These are phyloP conservation scores for Rhingia rostrata DNA, from an alignment of 2,888 invertebrate genomes.

Conservation along the genomic window DNA sequence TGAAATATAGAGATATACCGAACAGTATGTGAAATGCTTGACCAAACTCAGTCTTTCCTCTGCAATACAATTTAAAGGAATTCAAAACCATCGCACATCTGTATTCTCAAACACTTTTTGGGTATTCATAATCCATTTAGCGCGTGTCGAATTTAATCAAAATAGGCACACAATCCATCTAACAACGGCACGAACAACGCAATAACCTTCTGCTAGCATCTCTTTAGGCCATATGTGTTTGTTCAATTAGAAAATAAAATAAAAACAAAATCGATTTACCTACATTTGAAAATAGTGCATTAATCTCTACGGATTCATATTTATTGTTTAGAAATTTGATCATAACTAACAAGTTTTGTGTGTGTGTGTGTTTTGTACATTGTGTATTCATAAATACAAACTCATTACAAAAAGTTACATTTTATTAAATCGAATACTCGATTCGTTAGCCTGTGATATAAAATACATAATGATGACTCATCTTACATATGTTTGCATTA, in stretches of 20 bases:
- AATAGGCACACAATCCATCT: no score
- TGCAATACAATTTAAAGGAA: no score
- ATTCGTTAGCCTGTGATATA: constrained; percentile 41
- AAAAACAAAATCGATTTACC: not conserved
- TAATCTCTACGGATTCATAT: constrained; percentile 8
- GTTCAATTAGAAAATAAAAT: not conserved
- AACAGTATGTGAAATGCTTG: no score
- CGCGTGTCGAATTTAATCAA: no score
- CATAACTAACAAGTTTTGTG: constrained; percentile 37
- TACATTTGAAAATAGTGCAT: constrained; percentile 2
- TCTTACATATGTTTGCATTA: constrained; percentile 48
- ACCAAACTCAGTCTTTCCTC: no score
- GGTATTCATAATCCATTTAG: no score
- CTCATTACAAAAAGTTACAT: constrained; percentile 67
- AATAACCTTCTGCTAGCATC: not conserved
- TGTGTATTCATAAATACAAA: constrained; percentile 64
- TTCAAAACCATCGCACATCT: no score
- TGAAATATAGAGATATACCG: no score
- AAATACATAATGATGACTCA: constrained; percentile 53
- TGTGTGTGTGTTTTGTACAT: constrained; percentile 28
- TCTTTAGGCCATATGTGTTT: not conserved
- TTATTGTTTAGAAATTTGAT: constrained; percentile 35
- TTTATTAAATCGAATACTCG: constrained; percentile 35
- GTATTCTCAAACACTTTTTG: no score
- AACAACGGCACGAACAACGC: no score